Evolutionary conservation across 2,797 vertebrate genomes (phyloP), one percentile per base, ranked within the genome.

Genomic region (Scolopax bukidnonensis): DNA sequence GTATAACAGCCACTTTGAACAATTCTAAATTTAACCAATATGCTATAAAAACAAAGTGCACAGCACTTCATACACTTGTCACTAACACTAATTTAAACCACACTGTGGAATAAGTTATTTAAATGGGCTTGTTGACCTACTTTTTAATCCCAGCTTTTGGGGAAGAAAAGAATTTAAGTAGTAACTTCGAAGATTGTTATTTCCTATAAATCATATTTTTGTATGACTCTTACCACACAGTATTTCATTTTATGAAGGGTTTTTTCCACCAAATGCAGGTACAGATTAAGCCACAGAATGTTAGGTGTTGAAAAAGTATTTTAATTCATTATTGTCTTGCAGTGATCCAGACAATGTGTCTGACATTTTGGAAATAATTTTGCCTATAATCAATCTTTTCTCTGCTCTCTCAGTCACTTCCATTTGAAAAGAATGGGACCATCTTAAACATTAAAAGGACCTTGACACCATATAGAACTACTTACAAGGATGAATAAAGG

Each of bases 71-170:
- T 92, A 89, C 89, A 92, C 85, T 96, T 95, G 95, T 97, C 95
- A 54, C 61, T 82, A 92, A 84, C 76, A 94, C 74, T 89, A 86
- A 95, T 70, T 96, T 97, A 94, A 96, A 96, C 86, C 89, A 94
- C 41, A 65, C 90, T 94, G 78, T 76, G 84, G 89, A 90, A 89
- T 91, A 92, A 97, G 92, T 77, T 97, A 90, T 96, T 97, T 96
- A 97, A 97, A 97, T 80, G 78, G 84, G 33, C 82, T 82, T 94
- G 75, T 94, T 95, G 97, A 97, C 96, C 95, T 97, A 97, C 91
- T 97, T 98, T 96, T 95, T 94, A 96, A 96, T 96, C 90, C 69
- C 61, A 93, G 60, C 33, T 92, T 84, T 96, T 68, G 13, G 33
- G 28, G 30, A 87, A 92, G 69, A 87, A 85, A 80, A 89, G 61